Evolutionary conservation across 1,140 invertebrate species (phyloP).

Genomic region (Caenorhabditis tropicalis): DNA sequence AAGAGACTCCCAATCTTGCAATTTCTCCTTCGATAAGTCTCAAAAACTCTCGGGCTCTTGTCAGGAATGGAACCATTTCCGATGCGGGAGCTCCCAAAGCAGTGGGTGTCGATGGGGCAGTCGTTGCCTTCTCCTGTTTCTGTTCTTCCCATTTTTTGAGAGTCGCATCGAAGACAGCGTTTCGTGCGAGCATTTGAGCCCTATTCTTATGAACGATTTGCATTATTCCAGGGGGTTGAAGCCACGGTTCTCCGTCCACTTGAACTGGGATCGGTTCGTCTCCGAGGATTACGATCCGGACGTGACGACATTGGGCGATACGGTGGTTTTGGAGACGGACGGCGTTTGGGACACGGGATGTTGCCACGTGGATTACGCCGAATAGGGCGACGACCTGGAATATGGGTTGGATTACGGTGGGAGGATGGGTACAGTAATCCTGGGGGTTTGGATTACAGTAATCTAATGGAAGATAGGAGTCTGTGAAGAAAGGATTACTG

Average conservation of each 20-base stretch:
- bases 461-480: too few species aligned
- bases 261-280: conserved; percentile 71
- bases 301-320: conserved; percentile 89
- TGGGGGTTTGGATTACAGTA: too few species aligned
- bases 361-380: conserved; percentile 94
- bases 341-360: conserved; percentile 79
- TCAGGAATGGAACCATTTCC: conserved; percentile 38
- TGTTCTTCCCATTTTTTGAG: conserved; percentile 92
- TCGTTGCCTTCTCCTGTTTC: conserved; percentile 47
- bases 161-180: conserved; percentile 86
- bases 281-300: conserved; percentile 92
- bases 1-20: conserved; percentile 30
- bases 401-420: conserved; percentile 81
- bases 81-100: background rate
- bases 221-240: conserved; percentile 94
- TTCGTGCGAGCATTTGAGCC: conserved; percentile 91
- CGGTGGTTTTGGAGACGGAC: conserved; percentile 94
- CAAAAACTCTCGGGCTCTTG: conserved; percentile 40
- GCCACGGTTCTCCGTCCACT: conserved; percentile 96
- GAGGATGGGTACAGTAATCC: background rate
- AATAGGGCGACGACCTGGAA: conserved; percentile 95
- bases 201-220: conserved; percentile 94
- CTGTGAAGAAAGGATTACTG: too few species aligned
- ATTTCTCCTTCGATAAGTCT: conserved; percentile 47
- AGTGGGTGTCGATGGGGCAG: conserved; percentile 56